These are phyloP conservation scores for Linepithema humile DNA, from an alignment of 1,140 invertebrate genomes.

Conservation along the genomic window DNA sequence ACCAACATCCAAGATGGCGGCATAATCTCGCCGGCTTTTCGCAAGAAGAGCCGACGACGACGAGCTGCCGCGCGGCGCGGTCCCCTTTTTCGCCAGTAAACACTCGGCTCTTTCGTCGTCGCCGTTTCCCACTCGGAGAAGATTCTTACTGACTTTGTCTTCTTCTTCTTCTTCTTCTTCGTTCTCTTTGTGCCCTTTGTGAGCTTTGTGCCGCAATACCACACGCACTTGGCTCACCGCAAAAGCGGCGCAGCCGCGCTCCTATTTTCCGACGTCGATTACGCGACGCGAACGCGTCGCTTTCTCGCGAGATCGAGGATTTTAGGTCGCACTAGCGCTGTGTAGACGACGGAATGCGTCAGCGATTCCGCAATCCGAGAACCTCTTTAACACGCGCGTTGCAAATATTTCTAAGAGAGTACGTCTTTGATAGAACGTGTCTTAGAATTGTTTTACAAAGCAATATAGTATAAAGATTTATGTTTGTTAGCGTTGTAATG, in stretches of 20 bases:
- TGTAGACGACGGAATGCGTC: slow-evolving; percentile 6
- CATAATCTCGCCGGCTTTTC: slow-evolving; percentile 80
- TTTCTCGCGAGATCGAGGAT: slow-evolving; percentile 43
- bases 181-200: slow-evolving; percentile 48
- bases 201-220: slow-evolving; percentile 34
- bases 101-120: slow-evolving; percentile 66
- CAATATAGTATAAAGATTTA: neutral
- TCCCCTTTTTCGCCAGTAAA: slow-evolving; percentile 63
- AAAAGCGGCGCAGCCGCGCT: slow-evolving; percentile 28
- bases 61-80: neutral
- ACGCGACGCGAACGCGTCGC: slow-evolving; percentile 44
- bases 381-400: neutral
- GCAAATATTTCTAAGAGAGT: neutral
- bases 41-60: slow-evolving; percentile 68
- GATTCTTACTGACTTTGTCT: slow-evolving; percentile 62
- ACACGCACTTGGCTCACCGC: slow-evolving; percentile 48
- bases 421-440: neutral
- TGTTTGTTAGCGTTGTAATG: neutral
- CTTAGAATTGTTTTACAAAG: neutral
- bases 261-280: slow-evolving; percentile 31
- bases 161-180: neutral
- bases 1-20: slow-evolving; percentile 84
- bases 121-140: slow-evolving; percentile 48
- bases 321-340: slow-evolving; percentile 38
- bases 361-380: neutral